phyloP scores from a whole-genome alignment of 2,797 vertebrate genomes.

The Clamator glandarius region DNA sequence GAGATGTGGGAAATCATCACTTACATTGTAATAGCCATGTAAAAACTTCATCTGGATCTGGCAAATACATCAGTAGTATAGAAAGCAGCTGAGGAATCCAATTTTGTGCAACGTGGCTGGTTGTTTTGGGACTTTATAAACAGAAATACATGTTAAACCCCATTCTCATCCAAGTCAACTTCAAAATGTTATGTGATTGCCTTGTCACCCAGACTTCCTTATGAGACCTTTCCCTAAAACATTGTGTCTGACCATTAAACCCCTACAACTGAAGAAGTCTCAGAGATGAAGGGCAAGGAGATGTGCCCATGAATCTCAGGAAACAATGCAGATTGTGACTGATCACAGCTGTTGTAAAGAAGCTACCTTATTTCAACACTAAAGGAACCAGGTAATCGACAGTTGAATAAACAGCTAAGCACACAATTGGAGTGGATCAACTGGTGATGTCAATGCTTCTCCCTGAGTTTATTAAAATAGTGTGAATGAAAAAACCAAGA shows the following conservation, averaged over 20 bases:
- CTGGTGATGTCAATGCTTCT: not conserved
- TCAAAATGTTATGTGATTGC: not conserved
- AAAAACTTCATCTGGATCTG: not conserved
- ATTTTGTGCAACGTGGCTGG: not conserved
- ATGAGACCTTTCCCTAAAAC: not conserved
- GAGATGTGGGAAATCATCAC: not conserved
- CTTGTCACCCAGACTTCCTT: not conserved
- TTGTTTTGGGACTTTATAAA: not conserved
- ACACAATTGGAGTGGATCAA: not conserved
- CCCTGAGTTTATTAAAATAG: too few species aligned
- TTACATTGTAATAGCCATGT: not conserved
- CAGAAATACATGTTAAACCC: not conserved
- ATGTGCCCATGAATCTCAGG: not conserved
- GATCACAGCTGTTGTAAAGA: not conserved
- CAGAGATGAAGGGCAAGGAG: not conserved
- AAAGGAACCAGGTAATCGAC: not conserved
- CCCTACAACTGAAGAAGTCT: not conserved
- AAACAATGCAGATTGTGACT: not conserved
- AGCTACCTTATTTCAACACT: not conserved
- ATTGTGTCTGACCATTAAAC: not conserved
- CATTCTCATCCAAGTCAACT: not conserved
- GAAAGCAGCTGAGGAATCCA: not conserved
- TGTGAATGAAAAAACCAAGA: not conserved
- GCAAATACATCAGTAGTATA: not conserved
- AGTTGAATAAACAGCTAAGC: not conserved